A percentile compares a stretch with the other conserved stretches of the same genome.
Conservation (phyloP, 2,113 vertebrate species). For the Pseudopipra pipra region DNA sequence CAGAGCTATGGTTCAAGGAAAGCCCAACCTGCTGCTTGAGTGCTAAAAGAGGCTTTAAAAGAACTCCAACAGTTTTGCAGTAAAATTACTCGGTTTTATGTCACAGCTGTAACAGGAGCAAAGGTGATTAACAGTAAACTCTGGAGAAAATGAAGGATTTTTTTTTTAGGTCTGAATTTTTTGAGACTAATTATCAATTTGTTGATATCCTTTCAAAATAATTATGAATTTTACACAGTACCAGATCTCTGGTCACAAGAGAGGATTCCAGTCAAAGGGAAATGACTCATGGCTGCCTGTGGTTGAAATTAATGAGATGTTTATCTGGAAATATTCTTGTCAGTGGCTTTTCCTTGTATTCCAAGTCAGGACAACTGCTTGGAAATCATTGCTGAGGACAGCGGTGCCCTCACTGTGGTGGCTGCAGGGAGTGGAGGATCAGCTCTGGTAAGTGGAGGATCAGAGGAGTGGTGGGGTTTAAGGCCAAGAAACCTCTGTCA, state of each 20-base stretch:
- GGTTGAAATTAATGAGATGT: slow-evolving; percentile 37
- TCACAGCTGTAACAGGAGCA: background rate
- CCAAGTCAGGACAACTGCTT: background rate
- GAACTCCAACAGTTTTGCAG: background rate
- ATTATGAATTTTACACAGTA: background rate
- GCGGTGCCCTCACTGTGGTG: background rate
- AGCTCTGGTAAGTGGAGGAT: background rate
- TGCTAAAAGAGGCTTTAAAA: background rate
- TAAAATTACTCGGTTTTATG: background rate
- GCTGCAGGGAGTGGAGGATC: background rate
- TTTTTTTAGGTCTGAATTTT: background rate
- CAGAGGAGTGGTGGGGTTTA: background rate
- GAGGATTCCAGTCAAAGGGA: slow-evolving; percentile 9
- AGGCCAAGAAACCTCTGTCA: background rate
- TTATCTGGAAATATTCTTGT: slow-evolving; percentile 19
- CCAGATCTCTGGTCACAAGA: slow-evolving; percentile 31
- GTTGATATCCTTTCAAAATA: background rate
- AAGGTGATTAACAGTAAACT: background rate
- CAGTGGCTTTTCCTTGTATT: background rate
- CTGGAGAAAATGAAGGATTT: background rate
- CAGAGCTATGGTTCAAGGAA: background rate
- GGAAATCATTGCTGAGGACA: background rate
- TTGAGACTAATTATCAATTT: background rate
- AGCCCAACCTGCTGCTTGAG: background rate
- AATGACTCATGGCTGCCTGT: slow-evolving; percentile 44